These are phyloP conservation scores for Mactra quadrangularis DNA, from an alignment of 1,140 invertebrate species.

Conservation along the genomic window DNA sequence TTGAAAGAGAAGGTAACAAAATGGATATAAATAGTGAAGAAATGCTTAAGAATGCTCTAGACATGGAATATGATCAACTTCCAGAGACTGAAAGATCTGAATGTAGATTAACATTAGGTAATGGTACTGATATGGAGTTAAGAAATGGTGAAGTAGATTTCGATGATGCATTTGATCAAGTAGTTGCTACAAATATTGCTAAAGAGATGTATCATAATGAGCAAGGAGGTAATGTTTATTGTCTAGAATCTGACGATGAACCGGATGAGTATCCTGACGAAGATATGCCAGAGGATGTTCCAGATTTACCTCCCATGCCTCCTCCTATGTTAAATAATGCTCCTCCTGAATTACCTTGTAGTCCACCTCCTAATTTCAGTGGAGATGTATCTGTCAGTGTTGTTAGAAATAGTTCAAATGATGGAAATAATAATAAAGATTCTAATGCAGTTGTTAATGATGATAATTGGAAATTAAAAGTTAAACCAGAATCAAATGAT, in stretches of 20 bases:
- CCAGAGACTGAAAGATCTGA: conserved; percentile 20
- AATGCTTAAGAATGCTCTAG: conserved; percentile 54
- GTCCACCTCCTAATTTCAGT: too few relatives aligned
- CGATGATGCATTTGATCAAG: conserved; percentile 11
- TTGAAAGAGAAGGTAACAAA: background rate
- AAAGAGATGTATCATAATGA: conserved; percentile 39
- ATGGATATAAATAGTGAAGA: conserved; percentile 59
- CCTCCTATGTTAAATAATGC: conserved; percentile 24
- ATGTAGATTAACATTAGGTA: conserved; percentile 24
- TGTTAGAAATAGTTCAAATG: background rate
- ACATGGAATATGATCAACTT: conserved; percentile 54
- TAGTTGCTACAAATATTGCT: conserved; percentile 53
- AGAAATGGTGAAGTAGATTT: conserved; percentile 14
- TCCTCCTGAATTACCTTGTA: too few relatives aligned
- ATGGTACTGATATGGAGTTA: background rate
- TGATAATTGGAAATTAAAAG: conserved; percentile 38
- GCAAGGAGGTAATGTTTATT: conserved; percentile 36
- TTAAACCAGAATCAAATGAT: background rate
- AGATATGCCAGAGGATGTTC: conserved; percentile 48
- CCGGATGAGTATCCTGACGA: conserved; percentile 41
- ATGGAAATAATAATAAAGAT: background rate
- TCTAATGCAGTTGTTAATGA: conserved; percentile 5
- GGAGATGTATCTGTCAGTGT: too few relatives aligned
- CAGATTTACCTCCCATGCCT: conserved; percentile 44
- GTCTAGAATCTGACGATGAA: conserved; percentile 56